A percentile compares a stretch with the other conserved stretches of the same genome.
These are phyloP conservation scores for Todus mexicanus DNA, from an alignment of 2,797 vertebrate species.

Conservation along the genomic window DNA sequence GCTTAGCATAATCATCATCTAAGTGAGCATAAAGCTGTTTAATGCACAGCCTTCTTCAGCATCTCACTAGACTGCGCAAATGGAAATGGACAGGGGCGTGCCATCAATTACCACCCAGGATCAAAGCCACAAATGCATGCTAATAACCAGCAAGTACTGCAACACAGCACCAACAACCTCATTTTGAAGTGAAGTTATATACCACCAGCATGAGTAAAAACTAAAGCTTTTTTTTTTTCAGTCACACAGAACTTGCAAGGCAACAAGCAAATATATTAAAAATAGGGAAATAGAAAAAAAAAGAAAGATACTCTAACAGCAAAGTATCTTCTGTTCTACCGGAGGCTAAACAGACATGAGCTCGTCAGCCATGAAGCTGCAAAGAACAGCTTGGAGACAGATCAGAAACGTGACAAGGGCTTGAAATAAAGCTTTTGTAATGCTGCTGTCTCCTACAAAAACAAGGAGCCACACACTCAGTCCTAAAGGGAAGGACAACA, in stretches of 20 bases:
- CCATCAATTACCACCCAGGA: not conserved
- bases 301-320: not conserved
- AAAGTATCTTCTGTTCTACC: not conserved
- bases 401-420: not conserved
- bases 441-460: not conserved
- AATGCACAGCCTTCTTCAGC: not conserved
- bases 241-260: not conserved
- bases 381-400: not conserved
- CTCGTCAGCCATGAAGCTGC: not conserved
- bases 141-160: not conserved
- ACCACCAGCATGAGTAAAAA: not conserved
- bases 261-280: not conserved
- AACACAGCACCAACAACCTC: not conserved
- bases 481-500: not conserved
- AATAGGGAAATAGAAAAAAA: not conserved
- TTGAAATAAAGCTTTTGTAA: not conserved
- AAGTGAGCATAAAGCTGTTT: not conserved
- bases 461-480: fast-evolving
- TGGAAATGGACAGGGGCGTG: not conserved
- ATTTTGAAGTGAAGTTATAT: not conserved
- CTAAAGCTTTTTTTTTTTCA: not conserved
- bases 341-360: not conserved
- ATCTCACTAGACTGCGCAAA: not conserved
- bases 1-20: not conserved
- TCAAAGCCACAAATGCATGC: fast-evolving